Percentiles rank a stretch among this genome's conserved stretches.
Conservation (phyloP, 2,797 vertebrate species). For the Neomorphus geoffroyi region DNA sequence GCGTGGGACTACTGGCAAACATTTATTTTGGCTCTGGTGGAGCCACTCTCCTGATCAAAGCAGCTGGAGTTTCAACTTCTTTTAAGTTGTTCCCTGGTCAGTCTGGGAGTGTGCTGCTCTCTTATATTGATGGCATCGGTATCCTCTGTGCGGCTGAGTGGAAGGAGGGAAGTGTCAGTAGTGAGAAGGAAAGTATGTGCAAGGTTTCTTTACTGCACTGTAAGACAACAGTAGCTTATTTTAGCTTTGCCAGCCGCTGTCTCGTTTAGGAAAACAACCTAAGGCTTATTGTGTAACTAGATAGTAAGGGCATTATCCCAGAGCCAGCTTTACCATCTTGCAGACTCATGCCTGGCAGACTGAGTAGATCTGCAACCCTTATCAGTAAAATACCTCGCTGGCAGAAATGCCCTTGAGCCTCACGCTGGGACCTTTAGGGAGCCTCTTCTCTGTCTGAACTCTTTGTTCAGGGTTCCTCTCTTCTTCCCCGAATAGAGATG, state of each 20-base stretch:
- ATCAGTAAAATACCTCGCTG: neutral
- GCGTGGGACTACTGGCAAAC: slow-evolving; percentile 16
- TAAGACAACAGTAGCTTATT: slow-evolving; percentile 14
- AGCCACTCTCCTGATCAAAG: slow-evolving; percentile 48
- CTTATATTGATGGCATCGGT: neutral
- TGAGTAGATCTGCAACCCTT: neutral
- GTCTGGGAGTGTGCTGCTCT: slow-evolving; percentile 5
- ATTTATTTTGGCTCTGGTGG: slow-evolving; percentile 60
- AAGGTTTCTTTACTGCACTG: neutral
- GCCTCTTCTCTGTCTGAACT: neutral
- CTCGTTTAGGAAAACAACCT: slow-evolving; percentile 42
- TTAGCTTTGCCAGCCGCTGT: neutral
- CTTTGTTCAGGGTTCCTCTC: neutral
- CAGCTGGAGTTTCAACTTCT: slow-evolving; percentile 22
- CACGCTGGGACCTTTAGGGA: neutral
- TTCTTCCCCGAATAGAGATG: neutral
- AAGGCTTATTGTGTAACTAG: slow-evolving; percentile 40
- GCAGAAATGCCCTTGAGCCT: slow-evolving; percentile 21
- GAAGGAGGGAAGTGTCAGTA: neutral
- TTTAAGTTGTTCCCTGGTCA: neutral
- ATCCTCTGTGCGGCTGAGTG: neutral
- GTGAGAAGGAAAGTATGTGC: neutral
- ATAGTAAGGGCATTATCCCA: slow-evolving; percentile 6
- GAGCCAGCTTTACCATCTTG: slow-evolving; percentile 1
- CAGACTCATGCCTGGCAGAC: neutral